Base-by-base conservation (phyloP, 2,113 vertebrate species). In the Lophochroa leadbeateri region DNA sequence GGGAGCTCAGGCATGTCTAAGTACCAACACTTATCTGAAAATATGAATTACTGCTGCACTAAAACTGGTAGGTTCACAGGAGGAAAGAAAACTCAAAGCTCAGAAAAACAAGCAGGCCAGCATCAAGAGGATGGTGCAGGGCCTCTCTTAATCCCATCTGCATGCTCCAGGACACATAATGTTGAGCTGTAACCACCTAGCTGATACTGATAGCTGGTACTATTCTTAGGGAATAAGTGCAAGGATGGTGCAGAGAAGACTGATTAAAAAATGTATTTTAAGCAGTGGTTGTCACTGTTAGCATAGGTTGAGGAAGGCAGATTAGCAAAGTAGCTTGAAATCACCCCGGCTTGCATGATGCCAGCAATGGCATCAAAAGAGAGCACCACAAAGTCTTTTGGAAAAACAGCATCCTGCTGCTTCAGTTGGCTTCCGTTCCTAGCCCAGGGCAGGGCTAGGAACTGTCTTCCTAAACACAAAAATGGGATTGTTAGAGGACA, bases 401-500 rank as follows among this genome's bases (percentile, higher is more conserved):
- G 80, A 91, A 90, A 82, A 77, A 43, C 28, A 67, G 44, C 46
- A 68, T 71, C 46, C 60, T 78, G 43, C 43, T 78, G 13, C 76
- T 88, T 86, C 80, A 60, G 18, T 68, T 82, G 55, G 47, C 57
- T 91, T 88, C 72, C 18, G 55, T 84, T 88, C 31, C 43, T 71
- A 47, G 80, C 28, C 50, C 80, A 86, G 43, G 27, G 92, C 78
- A 57, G 77, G 43, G 65, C 95, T 55, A 76, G 89, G 89, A 47
- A n/a, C 24, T 84, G 55, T 64, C 50, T 60, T 82, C 35, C n/a
- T 84, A 86, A 87, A 94, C 72, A 93, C 55, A 92, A 75, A 86
- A 89, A 68, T 84, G 49, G 55, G 35, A 89, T 92, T 86, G 52
- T 86, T 82, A 71, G 47, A 91, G 77, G 74, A 92, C 72, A 95